Evolutionary conservation across 2,888 invertebrate genomes (phyloP).

Genomic region (Germaria angustata): DNA sequence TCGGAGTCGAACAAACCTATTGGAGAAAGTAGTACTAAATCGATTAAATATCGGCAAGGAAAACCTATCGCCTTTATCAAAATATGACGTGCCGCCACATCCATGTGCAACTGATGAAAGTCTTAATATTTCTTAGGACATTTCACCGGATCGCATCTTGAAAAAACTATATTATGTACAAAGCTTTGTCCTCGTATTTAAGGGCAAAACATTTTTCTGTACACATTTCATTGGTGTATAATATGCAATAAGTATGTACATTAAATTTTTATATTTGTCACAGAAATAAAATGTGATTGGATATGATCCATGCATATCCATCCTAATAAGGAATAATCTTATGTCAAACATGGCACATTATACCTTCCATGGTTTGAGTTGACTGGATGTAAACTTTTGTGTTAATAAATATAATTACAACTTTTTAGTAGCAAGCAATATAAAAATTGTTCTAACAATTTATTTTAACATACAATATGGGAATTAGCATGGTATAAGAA

Average conservation of each 20-base stretch:
- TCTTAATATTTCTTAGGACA: background rate
- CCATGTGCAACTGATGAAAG: background rate
- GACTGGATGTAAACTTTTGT: too few species aligned
- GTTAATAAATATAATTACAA: too few species aligned
- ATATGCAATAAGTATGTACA: constrained; percentile 3
- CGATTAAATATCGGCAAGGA: constrained; percentile 73
- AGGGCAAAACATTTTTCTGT: background rate
- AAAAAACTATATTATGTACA: background rate
- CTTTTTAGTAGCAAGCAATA: too few species aligned
- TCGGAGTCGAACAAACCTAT: constrained; percentile 70
- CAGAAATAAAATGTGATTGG: background rate
- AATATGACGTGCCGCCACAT: constrained; percentile 13
- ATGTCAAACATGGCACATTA: too few species aligned
- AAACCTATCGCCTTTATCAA: constrained; percentile 70
- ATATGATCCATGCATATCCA: background rate
- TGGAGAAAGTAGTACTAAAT: constrained; percentile 74
- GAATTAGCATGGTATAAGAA: too few species aligned
- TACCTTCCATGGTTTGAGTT: too few species aligned
- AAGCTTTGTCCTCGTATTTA: background rate
- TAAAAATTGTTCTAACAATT: too few species aligned
- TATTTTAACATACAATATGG: too few species aligned
- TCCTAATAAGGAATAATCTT: background rate
- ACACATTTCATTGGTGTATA: constrained; percentile 34
- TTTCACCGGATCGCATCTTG: background rate
- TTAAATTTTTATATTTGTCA: background rate